A percentile compares a stretch with the other conserved stretches of the same genome.
Evolutionary conservation across 1,140 invertebrate genomes (phyloP).

Genomic region (Oscheius sp.): DNA sequence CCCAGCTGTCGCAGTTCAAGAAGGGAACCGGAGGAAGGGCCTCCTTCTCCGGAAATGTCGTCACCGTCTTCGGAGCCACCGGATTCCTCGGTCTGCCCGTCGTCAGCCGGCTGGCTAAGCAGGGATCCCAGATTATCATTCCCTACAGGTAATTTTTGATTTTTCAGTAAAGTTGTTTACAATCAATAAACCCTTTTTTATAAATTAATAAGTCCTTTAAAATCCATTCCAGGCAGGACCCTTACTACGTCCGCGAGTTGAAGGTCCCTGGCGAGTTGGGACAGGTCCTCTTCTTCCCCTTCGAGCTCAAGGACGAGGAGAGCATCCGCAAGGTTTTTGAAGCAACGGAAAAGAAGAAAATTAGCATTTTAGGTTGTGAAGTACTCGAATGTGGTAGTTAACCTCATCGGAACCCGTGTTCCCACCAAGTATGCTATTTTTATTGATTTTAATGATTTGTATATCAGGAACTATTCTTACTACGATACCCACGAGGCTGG

Average conservation of each 20-base stretch:
- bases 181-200: neutral
- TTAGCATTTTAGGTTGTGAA: too few species aligned
- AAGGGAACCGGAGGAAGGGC: conserved; percentile 63
- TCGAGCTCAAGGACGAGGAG: conserved; percentile 76
- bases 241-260: conserved; percentile 73
- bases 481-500: conserved; percentile 66
- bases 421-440: conserved; percentile 72
- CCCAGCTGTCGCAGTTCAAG: conserved; percentile 39
- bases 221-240: conserved; percentile 65
- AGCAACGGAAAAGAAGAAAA: too few species aligned
- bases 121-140: conserved; percentile 77
- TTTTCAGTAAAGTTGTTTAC: neutral
- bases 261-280: conserved; percentile 89
- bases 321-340: conserved; percentile 75
- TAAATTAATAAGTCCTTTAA: neutral
- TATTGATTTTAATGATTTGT: conserved; percentile 18
- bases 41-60: conserved; percentile 92
- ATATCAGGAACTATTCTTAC: conserved; percentile 72
- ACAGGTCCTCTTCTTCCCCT: conserved; percentile 82
- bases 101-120: conserved; percentile 74
- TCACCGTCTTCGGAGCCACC: conserved; percentile 88
- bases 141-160: conserved; percentile 76
- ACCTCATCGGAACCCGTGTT: conserved; percentile 84
- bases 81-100: conserved; percentile 84
- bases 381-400: conserved; percentile 96